phyloP scores from a whole-genome alignment of 2,797 vertebrate species.

The Ficedula albicollis region DNA sequence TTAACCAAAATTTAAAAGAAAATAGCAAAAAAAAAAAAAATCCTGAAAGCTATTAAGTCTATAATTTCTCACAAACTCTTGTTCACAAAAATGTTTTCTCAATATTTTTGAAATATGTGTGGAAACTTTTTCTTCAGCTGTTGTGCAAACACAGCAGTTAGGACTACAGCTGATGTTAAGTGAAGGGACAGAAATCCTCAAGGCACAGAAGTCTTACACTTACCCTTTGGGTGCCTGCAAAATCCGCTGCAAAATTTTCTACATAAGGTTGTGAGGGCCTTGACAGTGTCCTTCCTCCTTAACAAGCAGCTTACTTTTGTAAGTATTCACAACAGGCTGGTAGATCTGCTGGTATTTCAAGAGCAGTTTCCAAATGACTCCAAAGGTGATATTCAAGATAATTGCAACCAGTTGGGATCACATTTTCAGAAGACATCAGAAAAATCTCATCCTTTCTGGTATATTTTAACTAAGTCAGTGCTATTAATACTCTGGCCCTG shows the following conservation, averaged over 20 bases:
- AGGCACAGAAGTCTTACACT: neutral
- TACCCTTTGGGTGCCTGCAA: neutral
- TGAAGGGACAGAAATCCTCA: neutral
- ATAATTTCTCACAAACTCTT: neutral
- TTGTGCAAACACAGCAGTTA: neutral
- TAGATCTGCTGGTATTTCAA: neutral
- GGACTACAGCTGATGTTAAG: neutral
- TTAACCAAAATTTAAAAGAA: neutral
- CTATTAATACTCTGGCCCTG: neutral
- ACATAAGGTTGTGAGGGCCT: neutral
- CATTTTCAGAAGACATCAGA: neutral
- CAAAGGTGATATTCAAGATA: neutral
- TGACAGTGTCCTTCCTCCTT: neutral
- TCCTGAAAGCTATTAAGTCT: neutral
- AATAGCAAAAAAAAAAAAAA: neutral
- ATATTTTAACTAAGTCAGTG: neutral
- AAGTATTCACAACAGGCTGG: neutral
- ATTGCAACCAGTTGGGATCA: neutral
- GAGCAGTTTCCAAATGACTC: neutral
- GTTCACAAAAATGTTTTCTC: neutral
- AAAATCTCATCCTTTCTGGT: neutral
- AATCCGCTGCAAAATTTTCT: neutral
- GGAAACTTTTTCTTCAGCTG: neutral
- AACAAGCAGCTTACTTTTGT: neutral
- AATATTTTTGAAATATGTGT: neutral